Evolutionary conservation across 2,797 vertebrate genomes (phyloP), one percentile per base, ranked within the genome.

Genomic region (Enteromius trimaculatus): DNA sequence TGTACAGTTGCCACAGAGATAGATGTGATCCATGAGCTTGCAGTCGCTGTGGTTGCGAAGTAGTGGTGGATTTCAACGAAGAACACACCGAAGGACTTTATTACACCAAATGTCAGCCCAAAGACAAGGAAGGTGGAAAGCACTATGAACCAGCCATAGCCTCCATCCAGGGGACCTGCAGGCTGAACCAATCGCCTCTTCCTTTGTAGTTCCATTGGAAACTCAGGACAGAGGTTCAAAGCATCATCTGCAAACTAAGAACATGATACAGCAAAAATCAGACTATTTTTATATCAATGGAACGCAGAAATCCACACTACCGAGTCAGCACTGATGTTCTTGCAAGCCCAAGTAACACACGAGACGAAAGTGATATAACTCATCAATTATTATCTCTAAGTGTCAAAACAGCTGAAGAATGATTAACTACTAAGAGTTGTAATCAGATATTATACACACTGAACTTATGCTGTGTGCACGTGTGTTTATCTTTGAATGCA

Each of bases 61-160:
- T 91, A 87, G n/a, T 53, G 31, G 0, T 92, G 88, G 80, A 93
- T 92, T 78, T 90, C 92, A 37, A 94, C 88, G 17, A 85, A 93
- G 81, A 94, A 93, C 6, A 93, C 89, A 55, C 92, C 91, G 47
- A 94, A 94, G 4, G 90, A 71, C 80, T 93, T 92, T 62, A 93
- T 90, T 47, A 93, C 91, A 42, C 93, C 91, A 26, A 94, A 93
- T 0, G 89, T 93, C 84, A 94, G 62, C 5, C 92, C 90, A 23
- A 93, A 94, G 34, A 92, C 90, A 62, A 92, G 53, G 87, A 93
- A 94, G 74, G 91, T 88, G 75, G 93, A 88, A 42, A 93, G 75
- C 80, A 93, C 77, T 79, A 94, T 66, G 82, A 93, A 91, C 93
- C 93, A 92, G 77, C 87, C 88, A 3, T 91, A 92, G 60, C 91